These are phyloP conservation scores for Eufriesea mexicana DNA, from an alignment of 1,140 invertebrate genomes.

Conservation along the genomic window DNA sequence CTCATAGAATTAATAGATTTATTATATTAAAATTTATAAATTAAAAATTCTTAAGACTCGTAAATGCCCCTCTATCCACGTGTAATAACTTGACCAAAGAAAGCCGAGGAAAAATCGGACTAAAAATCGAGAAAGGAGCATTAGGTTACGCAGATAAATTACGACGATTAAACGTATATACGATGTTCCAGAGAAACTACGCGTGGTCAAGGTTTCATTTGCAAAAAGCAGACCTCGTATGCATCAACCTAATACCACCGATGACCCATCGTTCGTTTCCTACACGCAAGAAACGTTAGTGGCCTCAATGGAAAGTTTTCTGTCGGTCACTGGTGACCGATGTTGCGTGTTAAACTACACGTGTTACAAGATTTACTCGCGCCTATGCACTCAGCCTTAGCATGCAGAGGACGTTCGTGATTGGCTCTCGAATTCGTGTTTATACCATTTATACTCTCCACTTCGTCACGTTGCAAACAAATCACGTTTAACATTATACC, in stretches of 20 bases:
- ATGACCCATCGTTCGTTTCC: neutral
- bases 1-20: too few species aligned
- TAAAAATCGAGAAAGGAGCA: too few species aligned
- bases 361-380: neutral
- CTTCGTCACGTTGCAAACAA: too few species aligned
- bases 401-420: neutral
- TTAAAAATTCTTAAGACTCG: too few species aligned
- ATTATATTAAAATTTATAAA: too few species aligned
- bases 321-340: neutral
- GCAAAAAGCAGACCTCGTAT: neutral
- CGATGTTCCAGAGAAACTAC: neutral
- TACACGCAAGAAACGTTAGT: neutral
- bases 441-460: neutral
- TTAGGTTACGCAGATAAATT: neutral
- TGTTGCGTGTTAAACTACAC: neutral
- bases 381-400: neutral
- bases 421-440: neutral
- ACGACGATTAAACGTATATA: neutral
- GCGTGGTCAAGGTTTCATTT: too few species aligned
- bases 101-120: too few species aligned
- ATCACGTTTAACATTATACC: too few species aligned
- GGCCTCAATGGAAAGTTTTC: neutral
- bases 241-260: neutral
- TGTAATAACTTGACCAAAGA: too few species aligned
- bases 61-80: too few species aligned